Evolutionary conservation across 2,888 invertebrate genomes (phyloP), one percentile per base, ranked within the genome.

Genomic region (Drosophila austrosaltans): DNA sequence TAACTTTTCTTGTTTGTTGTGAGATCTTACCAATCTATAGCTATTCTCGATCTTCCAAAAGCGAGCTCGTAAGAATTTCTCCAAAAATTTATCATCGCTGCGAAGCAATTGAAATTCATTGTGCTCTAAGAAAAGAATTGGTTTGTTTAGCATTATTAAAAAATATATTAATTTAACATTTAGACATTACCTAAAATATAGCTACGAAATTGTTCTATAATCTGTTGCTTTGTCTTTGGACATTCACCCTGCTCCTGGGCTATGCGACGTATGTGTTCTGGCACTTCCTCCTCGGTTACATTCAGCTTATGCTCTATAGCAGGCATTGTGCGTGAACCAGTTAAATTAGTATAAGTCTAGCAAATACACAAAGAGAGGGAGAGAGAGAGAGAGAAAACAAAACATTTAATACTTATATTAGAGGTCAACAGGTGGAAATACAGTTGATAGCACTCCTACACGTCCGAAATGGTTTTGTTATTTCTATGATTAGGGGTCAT

Each of bases 71-170:
- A 97, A 93, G 90, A 96, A 97, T 90, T 95, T 94, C 60, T 96
- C 92, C 66, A 97, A 92, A 90, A 95, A 96, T 25, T 94, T 94
- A 86, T 97, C 96, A 91, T 97, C 97, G 92, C 95, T 95, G 67
- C 96, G 93, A 79, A 96, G 95, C 3, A 96, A 96, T 60, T 93
- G 93, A 90, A 95, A 96, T 87, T 96, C 96, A 40, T 96, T 96
- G 72, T 94, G 94, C 90, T 96, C 97, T 96, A 93, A 63, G 93
- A 76, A 75, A 69, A 32, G 12, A 39, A n/a, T 30, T 28, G 10
- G 0, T 0, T 12, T 10, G 3, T 22, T 48, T 40, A 16, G 28
- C 0, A 3, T 16, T 6, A 0, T 3, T 0, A 10, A 3, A 1
- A 1, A 3, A 4, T 2, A 5, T 12, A 2, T 36, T 22, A 4